Conservation (phyloP, 35 echinoderm and acorn worm genomes). For the Hemicentrotus pulcherrimus region DNA sequence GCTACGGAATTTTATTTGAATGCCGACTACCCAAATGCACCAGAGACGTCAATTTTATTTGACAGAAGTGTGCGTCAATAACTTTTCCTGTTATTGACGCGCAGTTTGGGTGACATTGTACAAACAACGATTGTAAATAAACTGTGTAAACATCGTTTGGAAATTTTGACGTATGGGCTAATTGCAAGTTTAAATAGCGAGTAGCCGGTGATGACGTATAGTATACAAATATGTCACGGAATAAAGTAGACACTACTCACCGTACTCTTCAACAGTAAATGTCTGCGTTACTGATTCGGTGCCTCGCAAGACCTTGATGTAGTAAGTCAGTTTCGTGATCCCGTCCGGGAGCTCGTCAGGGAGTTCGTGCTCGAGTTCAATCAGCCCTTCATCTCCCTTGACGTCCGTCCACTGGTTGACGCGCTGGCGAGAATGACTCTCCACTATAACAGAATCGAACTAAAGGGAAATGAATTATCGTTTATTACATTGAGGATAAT, state of each 20-base stretch:
- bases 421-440: conserved; percentile 57
- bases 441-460: conserved; percentile 34
- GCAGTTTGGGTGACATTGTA: too few relatives aligned
- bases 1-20: too few relatives aligned
- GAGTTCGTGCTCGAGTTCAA: conserved; percentile 66
- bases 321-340: conserved; percentile 31
- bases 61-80: neutral
- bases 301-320: conserved; percentile 53
- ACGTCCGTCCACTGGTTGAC: conserved; percentile 71
- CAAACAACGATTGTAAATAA: too few relatives aligned
- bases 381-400: conserved; percentile 41
- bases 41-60: too few relatives aligned
- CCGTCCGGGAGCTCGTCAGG: conserved; percentile 68
- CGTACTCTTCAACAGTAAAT: conserved; percentile 83
- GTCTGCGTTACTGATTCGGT: conserved; percentile 49
- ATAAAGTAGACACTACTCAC: conserved; percentile 40
- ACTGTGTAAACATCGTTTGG: too few relatives aligned
- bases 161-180: too few relatives aligned
- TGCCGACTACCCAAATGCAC: too few relatives aligned
- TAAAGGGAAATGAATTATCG: neutral
- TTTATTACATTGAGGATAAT: too few relatives aligned
- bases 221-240: too few relatives aligned
- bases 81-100: too few relatives aligned
- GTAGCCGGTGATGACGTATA: too few relatives aligned
- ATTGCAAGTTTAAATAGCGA: too few relatives aligned